A percentile compares a stretch with the other conserved stretches of the same genome.
phyloP scores from a whole-genome alignment of 2,113 vertebrate species.

The Eurystomus gularis region DNA sequence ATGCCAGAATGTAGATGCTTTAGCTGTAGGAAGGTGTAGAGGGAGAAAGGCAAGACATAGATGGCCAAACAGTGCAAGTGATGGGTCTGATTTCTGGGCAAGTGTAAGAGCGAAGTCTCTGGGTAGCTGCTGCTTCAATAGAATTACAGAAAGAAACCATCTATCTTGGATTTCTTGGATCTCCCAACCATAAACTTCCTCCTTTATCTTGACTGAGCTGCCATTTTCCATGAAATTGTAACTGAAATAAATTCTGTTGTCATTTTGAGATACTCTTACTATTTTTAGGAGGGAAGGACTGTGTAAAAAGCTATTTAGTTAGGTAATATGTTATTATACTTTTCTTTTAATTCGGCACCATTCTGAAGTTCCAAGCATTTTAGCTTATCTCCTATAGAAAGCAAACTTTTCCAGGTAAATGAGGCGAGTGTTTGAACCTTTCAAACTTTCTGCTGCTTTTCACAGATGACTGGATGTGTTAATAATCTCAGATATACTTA shows the following conservation, averaged over 20 bases:
- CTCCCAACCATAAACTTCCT: neutral
- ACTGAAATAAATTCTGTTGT: neutral
- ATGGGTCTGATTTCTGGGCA: neutral
- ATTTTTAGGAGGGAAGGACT: neutral
- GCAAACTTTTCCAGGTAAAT: neutral
- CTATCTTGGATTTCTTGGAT: neutral
- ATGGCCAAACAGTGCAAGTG: neutral
- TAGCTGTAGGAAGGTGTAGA: neutral
- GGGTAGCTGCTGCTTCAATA: neutral
- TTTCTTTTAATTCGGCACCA: neutral
- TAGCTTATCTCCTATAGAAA: neutral
- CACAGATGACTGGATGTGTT: neutral
- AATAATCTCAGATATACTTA: neutral
- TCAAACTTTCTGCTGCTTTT: neutral
- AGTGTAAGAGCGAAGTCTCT: neutral
- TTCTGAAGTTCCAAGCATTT: neutral
- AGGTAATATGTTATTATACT: neutral
- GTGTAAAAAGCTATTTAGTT: neutral
- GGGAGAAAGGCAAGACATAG: neutral
- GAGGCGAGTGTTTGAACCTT: neutral
- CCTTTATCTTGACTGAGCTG: neutral
- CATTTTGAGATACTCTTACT: neutral
- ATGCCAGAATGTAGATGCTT: neutral
- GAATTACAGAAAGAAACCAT: fast-evolving
- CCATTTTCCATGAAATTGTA: neutral